These are phyloP conservation scores for Pecten maximus DNA, from an alignment of 2,888 invertebrate species.

Conservation along the genomic window DNA sequence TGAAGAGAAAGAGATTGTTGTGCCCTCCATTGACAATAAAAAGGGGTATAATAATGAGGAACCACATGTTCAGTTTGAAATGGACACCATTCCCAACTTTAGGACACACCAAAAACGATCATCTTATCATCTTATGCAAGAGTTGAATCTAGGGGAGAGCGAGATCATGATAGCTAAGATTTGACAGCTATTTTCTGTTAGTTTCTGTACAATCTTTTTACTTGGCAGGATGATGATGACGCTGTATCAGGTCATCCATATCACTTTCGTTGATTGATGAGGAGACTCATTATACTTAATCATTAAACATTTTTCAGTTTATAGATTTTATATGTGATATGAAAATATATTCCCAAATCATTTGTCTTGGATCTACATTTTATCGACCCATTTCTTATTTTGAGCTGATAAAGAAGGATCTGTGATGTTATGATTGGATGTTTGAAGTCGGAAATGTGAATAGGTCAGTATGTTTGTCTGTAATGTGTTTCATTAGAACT, in stretches of 20 bases:
- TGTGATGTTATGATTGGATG: too few species aligned
- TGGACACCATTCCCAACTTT: conserved; percentile 45
- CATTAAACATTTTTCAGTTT: background rate
- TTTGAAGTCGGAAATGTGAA: too few species aligned
- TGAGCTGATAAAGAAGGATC: too few species aligned
- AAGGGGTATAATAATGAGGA: conserved; percentile 45
- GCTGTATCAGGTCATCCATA: background rate
- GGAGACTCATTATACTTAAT: background rate
- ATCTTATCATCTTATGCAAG: conserved; percentile 77
- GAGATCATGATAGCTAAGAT: conserved; percentile 60
- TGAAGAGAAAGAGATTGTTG: background rate
- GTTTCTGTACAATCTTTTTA: background rate
- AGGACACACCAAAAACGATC: conserved; percentile 73
- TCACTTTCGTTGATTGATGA: background rate
- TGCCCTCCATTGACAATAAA: background rate
- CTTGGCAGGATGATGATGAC: background rate
- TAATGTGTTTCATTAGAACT: too few species aligned
- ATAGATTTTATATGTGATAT: conserved; percentile 24
- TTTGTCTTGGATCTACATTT: background rate
- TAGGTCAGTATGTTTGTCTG: too few species aligned
- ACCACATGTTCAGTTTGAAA: conserved; percentile 48
- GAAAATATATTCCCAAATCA: background rate
- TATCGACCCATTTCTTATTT: background rate
- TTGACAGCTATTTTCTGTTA: background rate
- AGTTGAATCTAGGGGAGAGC: conserved; percentile 64